Percentiles rank a stretch among this genome's conserved stretches.
Conservation (phyloP, 2,888 invertebrate genomes). For the Pinctada fucata region DNA sequence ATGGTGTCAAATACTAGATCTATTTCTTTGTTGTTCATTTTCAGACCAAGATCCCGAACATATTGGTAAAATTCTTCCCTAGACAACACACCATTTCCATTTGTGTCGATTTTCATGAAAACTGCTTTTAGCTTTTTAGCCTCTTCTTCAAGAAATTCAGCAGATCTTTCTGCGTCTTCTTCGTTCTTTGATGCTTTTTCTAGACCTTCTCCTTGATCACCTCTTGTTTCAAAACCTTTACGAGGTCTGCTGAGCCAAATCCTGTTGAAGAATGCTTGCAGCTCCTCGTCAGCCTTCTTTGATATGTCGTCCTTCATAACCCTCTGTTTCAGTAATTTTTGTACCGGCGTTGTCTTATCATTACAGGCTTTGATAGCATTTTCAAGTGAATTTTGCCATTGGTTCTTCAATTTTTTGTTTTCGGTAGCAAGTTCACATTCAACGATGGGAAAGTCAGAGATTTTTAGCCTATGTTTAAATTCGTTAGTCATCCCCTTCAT, state of each 20-base stretch:
- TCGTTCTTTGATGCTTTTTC: too few species aligned
- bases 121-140: constrained; percentile 45
- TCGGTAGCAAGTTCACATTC: constrained; percentile 43
- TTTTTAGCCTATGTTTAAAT: constrained; percentile 36
- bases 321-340: constrained; percentile 24
- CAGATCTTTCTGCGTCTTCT: not conserved
- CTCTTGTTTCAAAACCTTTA: too few species aligned
- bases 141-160: constrained; percentile 22
- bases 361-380: constrained; percentile 8
- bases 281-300: too few species aligned
- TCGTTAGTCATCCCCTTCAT: constrained; percentile 6
- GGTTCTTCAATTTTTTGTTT: constrained; percentile 10
- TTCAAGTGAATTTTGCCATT: constrained; percentile 21
- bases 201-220: too few species aligned
- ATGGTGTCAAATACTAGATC: constrained; percentile 40
- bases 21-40: constrained; percentile 39
- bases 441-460: constrained; percentile 38
- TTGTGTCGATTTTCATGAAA: constrained; percentile 44
- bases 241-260: too few species aligned
- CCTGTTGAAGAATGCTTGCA: too few species aligned
- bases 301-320: not conserved
- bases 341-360: constrained; percentile 23
- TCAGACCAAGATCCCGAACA: constrained; percentile 43
- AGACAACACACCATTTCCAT: constrained; percentile 48
- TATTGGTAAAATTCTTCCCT: constrained; percentile 39